Evolutionary conservation across 1,140 invertebrate genomes (phyloP).

Genomic region (Pseudomyrmex dendroicus): DNA sequence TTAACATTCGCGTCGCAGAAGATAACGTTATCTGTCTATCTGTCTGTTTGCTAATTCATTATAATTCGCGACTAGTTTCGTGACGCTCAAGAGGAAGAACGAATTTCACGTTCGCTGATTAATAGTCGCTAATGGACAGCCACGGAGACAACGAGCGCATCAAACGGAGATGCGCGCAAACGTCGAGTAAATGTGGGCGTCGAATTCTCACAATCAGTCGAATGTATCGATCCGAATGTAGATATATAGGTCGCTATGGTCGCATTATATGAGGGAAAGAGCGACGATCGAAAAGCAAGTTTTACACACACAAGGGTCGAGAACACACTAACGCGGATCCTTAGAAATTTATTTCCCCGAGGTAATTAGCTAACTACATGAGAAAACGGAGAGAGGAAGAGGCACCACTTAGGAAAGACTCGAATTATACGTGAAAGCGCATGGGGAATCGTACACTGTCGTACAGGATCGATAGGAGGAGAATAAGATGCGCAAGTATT

Average conservation of each 20-base stretch:
- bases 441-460: background rate
- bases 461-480: background rate
- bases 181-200: slow-evolving; percentile 34
- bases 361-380: slow-evolving; percentile 13
- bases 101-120: slow-evolving; percentile 36
- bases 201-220: slow-evolving; percentile 11
- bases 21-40: background rate
- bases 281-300: slow-evolving; percentile 29
- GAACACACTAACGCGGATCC: background rate
- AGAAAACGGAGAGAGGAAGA: background rate
- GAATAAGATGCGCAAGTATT: background rate
- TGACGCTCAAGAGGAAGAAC: background rate
- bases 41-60: background rate
- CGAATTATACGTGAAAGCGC: background rate
- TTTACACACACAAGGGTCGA: slow-evolving; percentile 13
- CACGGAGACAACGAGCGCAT: slow-evolving; percentile 10
- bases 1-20: background rate
- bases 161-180: slow-evolving; percentile 33
- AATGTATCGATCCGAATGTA: slow-evolving; percentile 34
- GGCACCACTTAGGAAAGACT: background rate
- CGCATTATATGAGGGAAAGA: background rate
- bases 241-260: background rate
- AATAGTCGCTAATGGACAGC: slow-evolving; percentile 25
- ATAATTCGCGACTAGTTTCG: background rate
- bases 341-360: slow-evolving; percentile 4